Conservation (phyloP, 2,113 vertebrate genomes). For the Pelusios castaneus region DNA sequence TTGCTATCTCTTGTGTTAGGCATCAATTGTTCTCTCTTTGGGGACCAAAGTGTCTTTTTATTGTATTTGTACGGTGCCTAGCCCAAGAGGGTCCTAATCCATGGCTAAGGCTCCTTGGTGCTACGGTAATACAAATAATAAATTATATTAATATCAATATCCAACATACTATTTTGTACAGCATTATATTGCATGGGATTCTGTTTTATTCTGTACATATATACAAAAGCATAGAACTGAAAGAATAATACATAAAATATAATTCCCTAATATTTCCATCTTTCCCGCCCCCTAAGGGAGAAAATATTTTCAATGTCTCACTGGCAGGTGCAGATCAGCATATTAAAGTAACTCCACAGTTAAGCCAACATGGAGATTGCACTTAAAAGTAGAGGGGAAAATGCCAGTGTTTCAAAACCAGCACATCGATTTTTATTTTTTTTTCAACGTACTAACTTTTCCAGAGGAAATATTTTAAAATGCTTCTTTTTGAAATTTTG, state of each 20-base stretch:
- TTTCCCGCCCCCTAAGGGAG: conserved; percentile 2
- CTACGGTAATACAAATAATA: no score
- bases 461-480: not conserved
- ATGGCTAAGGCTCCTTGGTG: no score
- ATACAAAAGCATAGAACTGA: conserved; percentile 17
- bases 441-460: not conserved
- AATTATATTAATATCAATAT: not conserved
- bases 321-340: not conserved
- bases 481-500: not conserved
- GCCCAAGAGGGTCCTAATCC: no score
- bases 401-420: not conserved
- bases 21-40: no score
- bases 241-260: not conserved
- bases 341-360: not conserved
- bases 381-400: not conserved
- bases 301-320: conserved; percentile 17
- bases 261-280: conserved; percentile 20
- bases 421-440: not conserved
- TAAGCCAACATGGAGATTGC: conserved; percentile 17
- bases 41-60: no score
- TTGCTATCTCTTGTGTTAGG: no score
- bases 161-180: not conserved
- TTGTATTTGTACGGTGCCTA: no score
- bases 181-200: not conserved
- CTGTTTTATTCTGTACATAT: not conserved